Percentiles rank a stretch among this genome's conserved stretches.
Evolutionary conservation across 2,113 vertebrate species (phyloP).

Genomic region (Ammodytes dubius): DNA sequence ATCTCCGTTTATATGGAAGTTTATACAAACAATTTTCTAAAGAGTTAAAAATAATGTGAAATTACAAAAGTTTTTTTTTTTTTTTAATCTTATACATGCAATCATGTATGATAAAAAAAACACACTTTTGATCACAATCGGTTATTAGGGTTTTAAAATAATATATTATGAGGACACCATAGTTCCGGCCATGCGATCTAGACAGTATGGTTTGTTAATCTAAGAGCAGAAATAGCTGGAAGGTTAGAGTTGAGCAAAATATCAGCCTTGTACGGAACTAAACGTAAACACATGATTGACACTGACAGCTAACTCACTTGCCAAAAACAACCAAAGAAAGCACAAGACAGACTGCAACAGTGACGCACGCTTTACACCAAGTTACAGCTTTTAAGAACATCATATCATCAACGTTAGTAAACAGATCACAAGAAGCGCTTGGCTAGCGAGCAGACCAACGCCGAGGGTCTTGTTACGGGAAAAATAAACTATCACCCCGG

Average conservation of each 20-base stretch:
- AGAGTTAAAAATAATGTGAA: no score
- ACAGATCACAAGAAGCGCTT: not conserved
- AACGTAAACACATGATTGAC: conserved; percentile 24
- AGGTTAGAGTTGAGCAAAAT: not conserved
- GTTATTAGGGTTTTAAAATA: no score
- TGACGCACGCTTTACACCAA: not conserved
- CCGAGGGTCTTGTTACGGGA: not conserved
- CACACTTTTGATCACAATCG: not conserved
- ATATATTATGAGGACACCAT: not conserved
- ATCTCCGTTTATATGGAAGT: not conserved
- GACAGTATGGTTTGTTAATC: no score
- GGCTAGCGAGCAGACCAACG: not conserved
- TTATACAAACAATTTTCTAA: not conserved
- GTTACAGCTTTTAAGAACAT: not conserved
- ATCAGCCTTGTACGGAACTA: not conserved
- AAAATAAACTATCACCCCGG: not conserved
- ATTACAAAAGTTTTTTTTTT: no score
- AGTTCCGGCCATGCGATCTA: not conserved
- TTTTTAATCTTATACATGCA: not conserved
- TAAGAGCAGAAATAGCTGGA: no score
- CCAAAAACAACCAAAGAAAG: conserved; percentile 6
- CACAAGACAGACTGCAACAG: not conserved
- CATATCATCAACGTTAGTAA: not conserved
- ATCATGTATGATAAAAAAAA: not conserved
- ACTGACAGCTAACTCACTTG: conserved; percentile 20